Evolutionary conservation across 2,797 vertebrate genomes (phyloP).

Genomic region (Helicolenus hilgendorfi): DNA sequence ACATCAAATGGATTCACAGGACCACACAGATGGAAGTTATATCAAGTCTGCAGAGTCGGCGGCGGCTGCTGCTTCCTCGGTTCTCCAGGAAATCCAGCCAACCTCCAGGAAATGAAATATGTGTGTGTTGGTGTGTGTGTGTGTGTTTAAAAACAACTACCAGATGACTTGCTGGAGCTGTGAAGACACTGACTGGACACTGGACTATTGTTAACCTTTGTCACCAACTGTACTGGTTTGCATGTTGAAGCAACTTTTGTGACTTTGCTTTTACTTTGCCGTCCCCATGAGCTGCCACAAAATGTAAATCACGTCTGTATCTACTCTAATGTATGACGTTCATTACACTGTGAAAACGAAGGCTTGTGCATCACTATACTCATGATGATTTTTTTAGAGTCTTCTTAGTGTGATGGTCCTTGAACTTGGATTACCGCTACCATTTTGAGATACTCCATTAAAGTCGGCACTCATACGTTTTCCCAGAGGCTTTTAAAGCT

Average conservation of each 20-base stretch:
- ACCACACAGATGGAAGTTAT: conserved; percentile 67
- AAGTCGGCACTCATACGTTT: neutral
- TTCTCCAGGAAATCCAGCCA: conserved; percentile 71
- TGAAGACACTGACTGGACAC: conserved; percentile 8
- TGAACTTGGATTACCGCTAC: conserved; percentile 18
- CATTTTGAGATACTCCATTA: conserved; percentile 29
- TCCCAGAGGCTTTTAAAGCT: conserved; percentile 7
- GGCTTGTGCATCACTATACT: conserved; percentile 22
- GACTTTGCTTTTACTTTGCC: neutral
- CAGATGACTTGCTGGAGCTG: conserved; percentile 29
- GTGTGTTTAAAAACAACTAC: conserved; percentile 36
- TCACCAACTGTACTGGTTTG: neutral
- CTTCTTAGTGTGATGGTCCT: conserved; percentile 40
- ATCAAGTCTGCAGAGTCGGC: conserved; percentile 56
- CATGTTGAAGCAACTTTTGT: neutral
- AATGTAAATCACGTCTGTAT: conserved; percentile 1
- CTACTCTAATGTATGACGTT: conserved; percentile 15
- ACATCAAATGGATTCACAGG: conserved; percentile 22
- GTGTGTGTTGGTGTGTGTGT: conserved; percentile 11
- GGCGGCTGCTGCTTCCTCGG: conserved; percentile 37
- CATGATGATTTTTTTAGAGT: conserved; percentile 37
- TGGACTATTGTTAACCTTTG: conserved; percentile 26
- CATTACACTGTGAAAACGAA: conserved; percentile 23
- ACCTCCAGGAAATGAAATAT: conserved; percentile 68
- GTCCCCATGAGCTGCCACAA: neutral